A percentile compares a stretch with the other conserved stretches of the same genome.
These are phyloP conservation scores for Neodiprion virginianus DNA, from an alignment of 1,140 invertebrate species.

Conservation along the genomic window DNA sequence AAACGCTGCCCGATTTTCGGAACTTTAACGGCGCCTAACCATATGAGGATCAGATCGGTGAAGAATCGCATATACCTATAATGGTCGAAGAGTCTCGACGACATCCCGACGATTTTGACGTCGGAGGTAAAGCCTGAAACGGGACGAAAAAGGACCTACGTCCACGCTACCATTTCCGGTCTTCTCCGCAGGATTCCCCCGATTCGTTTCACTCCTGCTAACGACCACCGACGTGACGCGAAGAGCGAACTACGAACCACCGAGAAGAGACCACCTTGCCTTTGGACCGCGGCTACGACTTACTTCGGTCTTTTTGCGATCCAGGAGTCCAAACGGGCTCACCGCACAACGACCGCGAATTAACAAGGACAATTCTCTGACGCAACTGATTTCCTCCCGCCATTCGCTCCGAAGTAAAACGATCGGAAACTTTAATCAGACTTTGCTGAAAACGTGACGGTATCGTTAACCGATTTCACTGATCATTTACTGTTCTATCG, in stretches of 20 bases:
- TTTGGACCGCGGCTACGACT: background rate
- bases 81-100: background rate
- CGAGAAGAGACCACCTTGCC: background rate
- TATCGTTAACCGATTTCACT: no score
- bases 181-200: background rate
- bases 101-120: background rate
- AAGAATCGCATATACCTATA: no score
- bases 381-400: background rate
- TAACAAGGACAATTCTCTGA: background rate
- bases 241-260: background rate
- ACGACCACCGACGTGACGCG: background rate
- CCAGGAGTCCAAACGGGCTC: background rate
- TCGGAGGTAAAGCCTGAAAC: no score
- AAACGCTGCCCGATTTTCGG: no score
- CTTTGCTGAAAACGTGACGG: no score
- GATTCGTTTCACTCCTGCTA: slow-evolving; percentile 7
- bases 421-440: no score
- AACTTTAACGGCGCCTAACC: no score
- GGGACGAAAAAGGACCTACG: background rate
- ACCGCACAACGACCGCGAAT: background rate
- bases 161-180: background rate
- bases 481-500: no score
- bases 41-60: no score
- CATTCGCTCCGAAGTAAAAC: no score
- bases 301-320: background rate